Evolutionary conservation across 1,140 invertebrate genomes (phyloP).

Genomic region (Apis mellifera): DNA sequence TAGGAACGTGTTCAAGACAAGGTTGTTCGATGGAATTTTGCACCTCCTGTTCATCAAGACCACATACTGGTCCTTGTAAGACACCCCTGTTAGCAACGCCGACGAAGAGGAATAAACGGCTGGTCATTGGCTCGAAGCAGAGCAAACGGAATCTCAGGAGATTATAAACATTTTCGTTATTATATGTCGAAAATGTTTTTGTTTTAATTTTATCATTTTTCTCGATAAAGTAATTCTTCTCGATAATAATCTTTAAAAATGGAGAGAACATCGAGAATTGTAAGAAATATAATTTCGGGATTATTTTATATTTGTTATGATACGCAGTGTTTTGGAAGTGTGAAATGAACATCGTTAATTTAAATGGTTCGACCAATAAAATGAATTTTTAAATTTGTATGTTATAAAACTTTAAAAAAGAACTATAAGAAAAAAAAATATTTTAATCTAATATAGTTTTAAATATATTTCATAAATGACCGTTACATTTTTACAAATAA

Average conservation of each 20-base stretch:
- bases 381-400: too few relatives aligned
- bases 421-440: too few relatives aligned
- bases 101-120: slow-evolving; percentile 75
- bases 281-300: background rate
- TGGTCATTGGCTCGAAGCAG: slow-evolving; percentile 75
- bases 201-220: background rate
- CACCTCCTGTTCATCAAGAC: slow-evolving; percentile 73
- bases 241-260: background rate
- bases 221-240: background rate
- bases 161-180: slow-evolving; percentile 49
- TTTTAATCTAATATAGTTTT: too few relatives aligned
- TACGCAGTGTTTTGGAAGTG: background rate
- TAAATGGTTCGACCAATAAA: background rate
- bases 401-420: background rate
- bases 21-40: slow-evolving; percentile 77
- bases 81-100: slow-evolving; percentile 77
- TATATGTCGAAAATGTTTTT: background rate
- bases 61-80: slow-evolving; percentile 75
- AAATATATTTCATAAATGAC: too few relatives aligned
- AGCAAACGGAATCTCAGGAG: slow-evolving; percentile 77
- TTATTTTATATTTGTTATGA: background rate
- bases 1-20: slow-evolving; percentile 75
- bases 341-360: background rate
- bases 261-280: background rate
- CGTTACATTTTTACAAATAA: too few relatives aligned